phyloP scores from a whole-genome alignment of 2,797 vertebrate genomes.

The Pipistrellus nathusii region DNA sequence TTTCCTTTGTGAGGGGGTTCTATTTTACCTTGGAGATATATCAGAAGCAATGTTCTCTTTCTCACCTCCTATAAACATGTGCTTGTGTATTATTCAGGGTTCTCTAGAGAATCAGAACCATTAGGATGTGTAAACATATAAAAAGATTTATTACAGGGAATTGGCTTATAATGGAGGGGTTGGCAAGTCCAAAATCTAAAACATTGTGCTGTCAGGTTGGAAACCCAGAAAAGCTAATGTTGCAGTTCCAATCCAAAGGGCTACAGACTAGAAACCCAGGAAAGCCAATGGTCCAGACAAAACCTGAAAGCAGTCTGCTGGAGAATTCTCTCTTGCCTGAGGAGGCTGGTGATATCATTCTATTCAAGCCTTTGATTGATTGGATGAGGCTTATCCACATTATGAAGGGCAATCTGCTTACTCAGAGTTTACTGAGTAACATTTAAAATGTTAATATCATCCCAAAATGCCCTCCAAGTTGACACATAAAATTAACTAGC shows the following conservation, averaged over 20 bases:
- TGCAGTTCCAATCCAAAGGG: neutral
- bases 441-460: conserved; percentile 21
- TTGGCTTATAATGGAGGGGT: neutral
- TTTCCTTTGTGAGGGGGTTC: neutral
- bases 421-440: conserved; percentile 1
- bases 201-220: neutral
- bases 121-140: neutral
- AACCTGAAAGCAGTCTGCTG: neutral
- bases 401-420: conserved; percentile 9
- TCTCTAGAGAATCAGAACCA: neutral
- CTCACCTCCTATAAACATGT: neutral
- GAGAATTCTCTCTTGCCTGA: neutral
- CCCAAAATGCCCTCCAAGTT: neutral
- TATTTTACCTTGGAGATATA: conserved; percentile 11
- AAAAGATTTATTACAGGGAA: neutral
- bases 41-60: conserved; percentile 40
- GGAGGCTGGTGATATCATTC: neutral
- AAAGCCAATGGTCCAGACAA: neutral
- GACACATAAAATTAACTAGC: neutral
- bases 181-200: neutral
- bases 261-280: neutral
- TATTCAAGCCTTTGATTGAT: neutral
- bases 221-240: neutral
- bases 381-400: neutral
- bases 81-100: neutral